Evolutionary conservation across 2,888 invertebrate genomes (phyloP).

Genomic region (Nomada ferruginata): DNA sequence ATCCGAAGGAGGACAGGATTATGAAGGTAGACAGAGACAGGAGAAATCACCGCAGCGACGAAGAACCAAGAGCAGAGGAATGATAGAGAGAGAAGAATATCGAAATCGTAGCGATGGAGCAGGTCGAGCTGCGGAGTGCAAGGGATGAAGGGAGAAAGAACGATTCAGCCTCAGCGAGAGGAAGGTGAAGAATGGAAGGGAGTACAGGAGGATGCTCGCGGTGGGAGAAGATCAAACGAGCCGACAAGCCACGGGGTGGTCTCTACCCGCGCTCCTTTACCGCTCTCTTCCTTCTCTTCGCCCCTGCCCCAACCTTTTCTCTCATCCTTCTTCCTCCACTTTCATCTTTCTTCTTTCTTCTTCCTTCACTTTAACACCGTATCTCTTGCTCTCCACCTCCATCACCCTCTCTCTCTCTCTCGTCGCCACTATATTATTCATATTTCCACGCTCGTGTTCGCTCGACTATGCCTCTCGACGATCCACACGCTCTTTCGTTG

Average conservation of each 20-base stretch:
- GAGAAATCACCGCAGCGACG: slow-evolving; percentile 44
- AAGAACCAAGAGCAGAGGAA: slow-evolving; percentile 7
- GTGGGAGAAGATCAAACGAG: slow-evolving; percentile 83
- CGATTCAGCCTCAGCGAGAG: slow-evolving; percentile 32
- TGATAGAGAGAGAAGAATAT: slow-evolving; percentile 34
- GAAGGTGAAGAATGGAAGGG: slow-evolving; percentile 34
- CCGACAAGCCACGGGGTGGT: slow-evolving; percentile 84
- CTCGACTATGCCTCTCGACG: slow-evolving; percentile 66
- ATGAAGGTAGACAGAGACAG: slow-evolving; percentile 27
- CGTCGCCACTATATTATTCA: slow-evolving; percentile 79
- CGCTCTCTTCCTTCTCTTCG: slow-evolving; percentile 66
- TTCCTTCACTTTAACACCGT: slow-evolving; percentile 30
- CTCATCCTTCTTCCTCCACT: slow-evolving; percentile 61
- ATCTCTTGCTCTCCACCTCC: slow-evolving; percentile 48
- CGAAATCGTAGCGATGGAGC: slow-evolving; percentile 51
- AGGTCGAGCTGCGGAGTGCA: slow-evolving; percentile 43
- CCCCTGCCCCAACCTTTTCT: slow-evolving; percentile 59
- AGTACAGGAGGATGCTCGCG: slow-evolving; percentile 54
- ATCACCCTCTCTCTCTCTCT: no score
- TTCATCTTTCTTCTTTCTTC: slow-evolving; percentile 46
- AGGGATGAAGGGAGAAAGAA: slow-evolving; percentile 41
- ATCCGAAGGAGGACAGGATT: background rate
- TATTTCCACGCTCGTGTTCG: slow-evolving; percentile 77
- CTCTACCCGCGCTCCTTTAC: slow-evolving; percentile 79
- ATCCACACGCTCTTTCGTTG: slow-evolving; percentile 46